These are phyloP conservation scores for Scaptomyza graminum DNA, from an alignment of 1,140 invertebrate species.

Conservation along the genomic window DNA sequence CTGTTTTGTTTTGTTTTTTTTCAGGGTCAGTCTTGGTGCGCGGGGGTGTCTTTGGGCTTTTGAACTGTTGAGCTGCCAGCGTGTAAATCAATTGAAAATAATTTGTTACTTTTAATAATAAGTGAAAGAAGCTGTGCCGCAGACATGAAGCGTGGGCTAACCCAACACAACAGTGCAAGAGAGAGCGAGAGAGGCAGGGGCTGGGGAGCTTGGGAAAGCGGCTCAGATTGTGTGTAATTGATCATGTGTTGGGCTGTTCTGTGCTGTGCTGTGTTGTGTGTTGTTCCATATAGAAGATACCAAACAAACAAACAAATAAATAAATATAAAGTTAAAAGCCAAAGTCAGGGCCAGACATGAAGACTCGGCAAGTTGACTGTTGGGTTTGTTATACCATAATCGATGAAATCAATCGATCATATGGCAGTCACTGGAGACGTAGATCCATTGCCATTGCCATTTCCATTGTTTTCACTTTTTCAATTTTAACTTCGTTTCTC, in stretches of 20 bases:
- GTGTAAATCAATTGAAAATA: conserved; percentile 84
- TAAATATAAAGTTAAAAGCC: conserved; percentile 1
- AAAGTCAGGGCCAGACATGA: conserved; percentile 15
- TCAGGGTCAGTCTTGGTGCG: conserved; percentile 66
- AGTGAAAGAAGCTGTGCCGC: conserved; percentile 79
- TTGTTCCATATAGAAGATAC: conserved; percentile 47
- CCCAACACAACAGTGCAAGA: too few species aligned
- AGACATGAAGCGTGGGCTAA: conserved; percentile 16
- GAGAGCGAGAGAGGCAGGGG: background rate
- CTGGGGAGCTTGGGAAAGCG: conserved; percentile 37
- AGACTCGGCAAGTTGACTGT: conserved; percentile 29
- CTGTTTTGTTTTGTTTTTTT: conserved; percentile 8
- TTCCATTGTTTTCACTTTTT: conserved; percentile 68
- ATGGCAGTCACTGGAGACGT: background rate
- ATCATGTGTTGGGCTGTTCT: too few species aligned
- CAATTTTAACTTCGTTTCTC: background rate
- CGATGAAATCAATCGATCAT: conserved; percentile 82
- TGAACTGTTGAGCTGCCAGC: conserved; percentile 71
- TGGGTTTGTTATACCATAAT: conserved; percentile 65
- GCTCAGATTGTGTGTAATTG: conserved; percentile 71
- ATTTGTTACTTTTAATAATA: conserved; percentile 84
- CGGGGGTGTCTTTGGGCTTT: conserved; percentile 57
- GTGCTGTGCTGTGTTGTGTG: conserved; percentile 72
- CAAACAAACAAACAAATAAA: conserved; percentile 77
- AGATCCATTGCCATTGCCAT: conserved; percentile 25